These are phyloP conservation scores for Pelobates cultripes DNA, from an alignment of 2,797 vertebrate genomes.

Conservation along the genomic window DNA sequence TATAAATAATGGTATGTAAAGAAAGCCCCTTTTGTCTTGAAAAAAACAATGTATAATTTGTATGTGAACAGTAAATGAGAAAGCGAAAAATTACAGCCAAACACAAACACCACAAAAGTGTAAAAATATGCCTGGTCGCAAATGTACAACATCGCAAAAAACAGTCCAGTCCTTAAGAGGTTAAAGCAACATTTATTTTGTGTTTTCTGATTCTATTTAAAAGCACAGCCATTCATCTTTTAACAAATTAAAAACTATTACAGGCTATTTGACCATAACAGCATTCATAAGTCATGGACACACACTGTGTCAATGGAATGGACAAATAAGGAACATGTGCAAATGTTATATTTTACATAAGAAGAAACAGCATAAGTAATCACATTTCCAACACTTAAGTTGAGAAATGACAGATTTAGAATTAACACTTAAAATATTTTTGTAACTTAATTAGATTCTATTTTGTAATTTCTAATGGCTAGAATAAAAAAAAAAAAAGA, in stretches of 20 bases:
- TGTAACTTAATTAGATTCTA: conserved; percentile 31
- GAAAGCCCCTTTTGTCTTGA: too few species aligned
- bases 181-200: conserved; percentile 34
- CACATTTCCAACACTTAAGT: conserved; percentile 19
- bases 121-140: too few species aligned
- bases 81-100: too few species aligned
- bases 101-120: too few species aligned
- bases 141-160: too few species aligned
- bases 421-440: conserved; percentile 49
- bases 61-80: too few species aligned
- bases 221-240: conserved; percentile 46
- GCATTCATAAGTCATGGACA: conserved; percentile 11
- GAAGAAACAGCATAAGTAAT: conserved; percentile 37
- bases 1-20: too few species aligned
- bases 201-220: conserved; percentile 45
- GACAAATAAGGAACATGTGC: conserved; percentile 39
- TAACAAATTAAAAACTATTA: conserved; percentile 41
- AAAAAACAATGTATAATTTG: too few species aligned
- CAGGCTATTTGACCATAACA: conserved; percentile 18
- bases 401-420: conserved; percentile 35
- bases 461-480: conserved; percentile 31
- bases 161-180: too few species aligned
- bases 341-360: conserved; percentile 35
- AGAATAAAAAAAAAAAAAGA: background rate
- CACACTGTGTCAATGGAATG: conserved; percentile 19